Evolutionary conservation across 1,140 invertebrate genomes (phyloP).

Genomic region (Drosophila nannoptera): DNA sequence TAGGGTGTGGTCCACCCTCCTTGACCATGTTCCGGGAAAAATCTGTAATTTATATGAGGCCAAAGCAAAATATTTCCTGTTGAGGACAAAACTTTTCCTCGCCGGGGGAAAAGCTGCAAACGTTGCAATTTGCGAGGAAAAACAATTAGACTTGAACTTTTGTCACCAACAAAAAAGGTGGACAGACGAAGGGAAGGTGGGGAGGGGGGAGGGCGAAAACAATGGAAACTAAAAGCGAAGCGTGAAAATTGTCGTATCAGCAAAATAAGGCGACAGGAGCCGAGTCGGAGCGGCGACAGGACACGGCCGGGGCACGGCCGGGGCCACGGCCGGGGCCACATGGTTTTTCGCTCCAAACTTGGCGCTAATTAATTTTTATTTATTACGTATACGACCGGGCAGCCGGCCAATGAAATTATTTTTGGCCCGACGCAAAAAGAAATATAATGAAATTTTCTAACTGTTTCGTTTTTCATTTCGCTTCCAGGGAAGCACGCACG

Average conservation of each 20-base stretch:
- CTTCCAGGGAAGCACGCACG: constrained; percentile 66
- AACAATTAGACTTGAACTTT: constrained; percentile 78
- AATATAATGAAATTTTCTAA: constrained; percentile 69
- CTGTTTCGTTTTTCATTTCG: constrained; percentile 28
- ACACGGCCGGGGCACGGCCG: constrained; percentile 14
- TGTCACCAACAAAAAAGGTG: constrained; percentile 46
- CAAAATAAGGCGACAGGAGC: constrained; percentile 59
- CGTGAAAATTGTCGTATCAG: constrained; percentile 62
- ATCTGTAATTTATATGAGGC: constrained; percentile 6
- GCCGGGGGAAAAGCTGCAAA: constrained; percentile 51
- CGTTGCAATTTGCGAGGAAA: constrained; percentile 54
- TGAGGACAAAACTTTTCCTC: constrained; percentile 50
- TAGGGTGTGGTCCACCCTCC: no score
- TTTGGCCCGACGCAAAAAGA: constrained; percentile 16
- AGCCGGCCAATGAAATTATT: constrained; percentile 52
- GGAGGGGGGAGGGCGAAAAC: neutral
- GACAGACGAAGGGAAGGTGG: no score
- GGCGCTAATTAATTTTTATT: constrained; percentile 76
- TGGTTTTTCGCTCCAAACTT: constrained; percentile 47
- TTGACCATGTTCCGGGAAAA: neutral
- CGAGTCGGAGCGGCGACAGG: constrained; percentile 6
- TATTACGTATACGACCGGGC: constrained; percentile 54
- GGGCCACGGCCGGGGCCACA: constrained; percentile 19
- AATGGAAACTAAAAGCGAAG: constrained; percentile 53
- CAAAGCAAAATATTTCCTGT: constrained; percentile 15